Evolutionary conservation across 2,113 vertebrate species (phyloP), one percentile per base, ranked within the genome.

Genomic region (Grantiella picta): DNA sequence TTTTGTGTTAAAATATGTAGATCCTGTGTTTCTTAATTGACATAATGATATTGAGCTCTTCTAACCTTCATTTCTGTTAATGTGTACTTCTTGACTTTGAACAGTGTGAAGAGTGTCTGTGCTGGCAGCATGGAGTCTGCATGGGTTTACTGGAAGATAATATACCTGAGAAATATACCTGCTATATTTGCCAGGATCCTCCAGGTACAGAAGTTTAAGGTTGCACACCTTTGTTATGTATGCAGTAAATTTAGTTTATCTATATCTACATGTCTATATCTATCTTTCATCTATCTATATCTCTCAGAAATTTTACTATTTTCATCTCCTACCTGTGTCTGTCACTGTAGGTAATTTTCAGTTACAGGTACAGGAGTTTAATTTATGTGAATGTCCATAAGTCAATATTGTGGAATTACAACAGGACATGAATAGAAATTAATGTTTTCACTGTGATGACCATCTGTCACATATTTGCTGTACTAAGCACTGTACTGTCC

Each of bases 111-210:
- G 99, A 99, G 60, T 99, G 99, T 98, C 96, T 99, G 50, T 99
- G 99, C 97, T 99, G 99, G 99, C 99, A 99, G 97, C 99, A 99
- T 71, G 99, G 99, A 66, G 99, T 99, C 84, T 99, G 99, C 93
- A 99, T 99, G 99, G 99, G 99, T 78, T 97, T 99, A 90, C 98
- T 99, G 82, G 99, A 99, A 97, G 98, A 99, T 97, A 99, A 98
- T 84, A 98, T 99, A 81, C 99, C 99, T 19, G 99, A 99, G 82
- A 99, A 98, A 97, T 99, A 99, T 88, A 99, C 97, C 97, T 99
- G 99, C 96, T 99, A 99, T 97, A 96, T 98, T 97, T 99, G 99
- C 98, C 98, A 99, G 96, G 99, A 99, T 96, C 98, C 98, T 61
- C 98, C 99, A 98, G 99, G 99, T 99, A 98, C 64, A 90, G 95